These are phyloP conservation scores for Phoxinus phoxinus DNA, from an alignment of 2,113 vertebrate species.

Conservation along the genomic window DNA sequence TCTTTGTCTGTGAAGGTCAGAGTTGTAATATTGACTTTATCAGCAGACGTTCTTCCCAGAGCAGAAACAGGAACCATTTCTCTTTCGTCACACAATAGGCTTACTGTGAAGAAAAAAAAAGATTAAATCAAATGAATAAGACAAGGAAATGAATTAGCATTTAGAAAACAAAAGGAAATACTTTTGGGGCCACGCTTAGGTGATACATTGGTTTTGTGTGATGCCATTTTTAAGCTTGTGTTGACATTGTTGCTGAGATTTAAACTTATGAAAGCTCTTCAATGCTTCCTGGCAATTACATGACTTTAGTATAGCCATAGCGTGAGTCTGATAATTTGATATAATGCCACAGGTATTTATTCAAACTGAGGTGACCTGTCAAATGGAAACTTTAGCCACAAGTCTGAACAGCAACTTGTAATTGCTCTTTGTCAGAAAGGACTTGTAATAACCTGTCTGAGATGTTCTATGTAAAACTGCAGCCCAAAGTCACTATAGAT, in stretches of 20 bases:
- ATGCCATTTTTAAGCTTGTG: not conserved
- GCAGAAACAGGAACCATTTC: slow-evolving; percentile 4
- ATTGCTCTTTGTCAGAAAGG: not conserved
- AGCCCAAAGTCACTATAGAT: not conserved
- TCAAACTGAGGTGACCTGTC: not conserved
- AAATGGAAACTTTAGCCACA: slow-evolving; percentile 7
- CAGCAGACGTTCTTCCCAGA: not conserved
- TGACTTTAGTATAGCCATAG: not conserved
- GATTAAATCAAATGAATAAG: not conserved
- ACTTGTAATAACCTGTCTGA: slow-evolving; percentile 14
- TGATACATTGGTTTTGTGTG: not conserved
- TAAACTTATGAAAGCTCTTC: not conserved
- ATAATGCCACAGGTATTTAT: not conserved
- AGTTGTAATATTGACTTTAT: not conserved
- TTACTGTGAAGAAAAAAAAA: not conserved
- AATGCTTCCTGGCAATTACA: not conserved
- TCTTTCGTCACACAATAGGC: not conserved
- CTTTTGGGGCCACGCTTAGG: not conserved
- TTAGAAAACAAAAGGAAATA: not conserved
- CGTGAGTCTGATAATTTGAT: not conserved
- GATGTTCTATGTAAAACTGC: not conserved
- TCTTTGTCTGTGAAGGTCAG: slow-evolving; percentile 15
- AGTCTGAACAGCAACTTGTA: not conserved
- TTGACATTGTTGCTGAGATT: slow-evolving; percentile 13
- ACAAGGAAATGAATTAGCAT: not conserved